Evolutionary conservation across 1,140 invertebrate genomes (phyloP).

Genomic region (Protaetia brevitarsis): DNA sequence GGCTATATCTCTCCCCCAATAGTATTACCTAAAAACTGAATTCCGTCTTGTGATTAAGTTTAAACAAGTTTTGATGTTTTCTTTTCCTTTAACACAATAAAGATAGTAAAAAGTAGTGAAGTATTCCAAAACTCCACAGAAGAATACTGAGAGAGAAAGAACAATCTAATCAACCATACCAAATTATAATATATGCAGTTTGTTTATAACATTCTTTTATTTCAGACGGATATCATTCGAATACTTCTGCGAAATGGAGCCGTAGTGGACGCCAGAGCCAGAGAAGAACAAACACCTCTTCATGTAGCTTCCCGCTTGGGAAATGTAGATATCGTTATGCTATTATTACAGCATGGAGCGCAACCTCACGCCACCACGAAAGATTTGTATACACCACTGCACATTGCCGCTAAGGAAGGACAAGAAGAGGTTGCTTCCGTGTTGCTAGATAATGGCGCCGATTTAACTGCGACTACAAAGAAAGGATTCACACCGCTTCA

Average conservation of each 20-base stretch:
- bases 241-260: slow-evolving; percentile 94
- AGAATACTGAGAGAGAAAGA: too few relatives aligned
- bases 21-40: too few relatives aligned
- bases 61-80: too few relatives aligned
- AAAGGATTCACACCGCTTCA: slow-evolving; percentile 98
- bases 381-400: slow-evolving; percentile 93
- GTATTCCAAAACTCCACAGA: neutral
- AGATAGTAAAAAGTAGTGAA: neutral
- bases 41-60: too few relatives aligned
- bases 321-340: slow-evolving; percentile 89
- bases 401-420: slow-evolving; percentile 97
- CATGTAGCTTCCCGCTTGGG: slow-evolving; percentile 91
- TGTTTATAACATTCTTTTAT: neutral
- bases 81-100: neutral
- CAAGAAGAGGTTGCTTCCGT: slow-evolving; percentile 86
- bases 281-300: slow-evolving; percentile 90
- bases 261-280: slow-evolving; percentile 85
- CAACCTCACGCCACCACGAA: slow-evolving; percentile 83
- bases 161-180: too few relatives aligned
- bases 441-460: slow-evolving; percentile 91
- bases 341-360: slow-evolving; percentile 88
- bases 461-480: slow-evolving; percentile 84
- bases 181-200: too few relatives aligned
- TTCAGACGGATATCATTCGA: slow-evolving; percentile 90
- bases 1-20: too few relatives aligned